Evolutionary conservation across 2,888 invertebrate species (phyloP).

Genomic region (Rhopalosiphum nymphaeae): DNA sequence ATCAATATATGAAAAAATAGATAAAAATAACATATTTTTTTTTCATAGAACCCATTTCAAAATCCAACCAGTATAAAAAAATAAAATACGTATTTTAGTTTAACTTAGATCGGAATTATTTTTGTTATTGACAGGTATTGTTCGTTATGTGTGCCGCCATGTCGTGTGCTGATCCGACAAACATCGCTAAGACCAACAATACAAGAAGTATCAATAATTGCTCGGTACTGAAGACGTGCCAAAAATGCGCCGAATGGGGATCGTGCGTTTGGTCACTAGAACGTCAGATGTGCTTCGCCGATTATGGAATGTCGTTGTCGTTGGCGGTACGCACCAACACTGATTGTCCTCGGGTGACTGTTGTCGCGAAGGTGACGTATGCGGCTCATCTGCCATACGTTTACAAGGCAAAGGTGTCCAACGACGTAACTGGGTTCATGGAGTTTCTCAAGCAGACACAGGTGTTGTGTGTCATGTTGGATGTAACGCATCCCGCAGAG

Average conservation of each 20-base stretch:
- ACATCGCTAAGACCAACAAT: neutral
- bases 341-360: neutral
- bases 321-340: neutral
- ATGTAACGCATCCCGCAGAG: neutral
- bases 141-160: neutral
- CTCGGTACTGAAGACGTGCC: neutral
- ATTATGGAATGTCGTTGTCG: neutral
- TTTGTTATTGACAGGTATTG: neutral
- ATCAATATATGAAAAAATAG: too few relatives aligned
- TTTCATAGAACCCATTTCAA: neutral
- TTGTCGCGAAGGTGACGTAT: neutral
- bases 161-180: neutral
- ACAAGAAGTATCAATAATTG: neutral
- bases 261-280: neutral
- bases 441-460: neutral
- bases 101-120: neutral
- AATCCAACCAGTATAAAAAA: neutral
- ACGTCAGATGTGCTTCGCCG: neutral
- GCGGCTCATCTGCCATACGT: neutral
- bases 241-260: neutral
- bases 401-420: neutral
- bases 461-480: neutral
- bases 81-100: neutral
- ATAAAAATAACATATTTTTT: neutral
- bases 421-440: neutral